Evolutionary conservation across 2,888 invertebrate species (phyloP).

Genomic region (Leptinotarsa peninsularis): DNA sequence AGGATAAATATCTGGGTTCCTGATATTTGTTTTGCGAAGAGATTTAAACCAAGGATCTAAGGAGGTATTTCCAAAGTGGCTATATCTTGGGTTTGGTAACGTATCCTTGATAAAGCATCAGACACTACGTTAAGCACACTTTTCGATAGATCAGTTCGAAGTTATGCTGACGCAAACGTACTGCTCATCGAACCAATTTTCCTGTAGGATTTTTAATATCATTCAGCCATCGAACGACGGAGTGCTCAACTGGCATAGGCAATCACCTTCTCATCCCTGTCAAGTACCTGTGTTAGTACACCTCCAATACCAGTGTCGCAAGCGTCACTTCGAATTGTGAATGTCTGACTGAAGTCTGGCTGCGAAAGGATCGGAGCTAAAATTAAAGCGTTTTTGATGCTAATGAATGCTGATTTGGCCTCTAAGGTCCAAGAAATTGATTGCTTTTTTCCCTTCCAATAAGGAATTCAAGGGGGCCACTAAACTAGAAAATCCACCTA

Average conservation of each 20-base stretch:
- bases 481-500: no score
- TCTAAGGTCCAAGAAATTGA: no score
- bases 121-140: constrained; percentile 33
- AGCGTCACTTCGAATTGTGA: no score
- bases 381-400: no score
- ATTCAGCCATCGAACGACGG: constrained; percentile 42
- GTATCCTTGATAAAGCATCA: constrained; percentile 35
- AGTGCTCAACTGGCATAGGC: constrained; percentile 51
- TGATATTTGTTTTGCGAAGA: background rate
- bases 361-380: no score
- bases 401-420: no score
- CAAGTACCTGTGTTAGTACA: constrained; percentile 45
- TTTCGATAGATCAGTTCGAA: constrained; percentile 44
- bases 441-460: background rate
- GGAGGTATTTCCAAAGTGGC: background rate
- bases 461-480: no score
- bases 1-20: background rate
- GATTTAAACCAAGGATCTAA: background rate
- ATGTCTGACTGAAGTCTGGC: no score
- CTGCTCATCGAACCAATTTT: constrained; percentile 46
- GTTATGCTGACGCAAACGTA: constrained; percentile 37
- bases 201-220: constrained; percentile 44
- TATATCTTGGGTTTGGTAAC: background rate
- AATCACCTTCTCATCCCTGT: constrained; percentile 48
- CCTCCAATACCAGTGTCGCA: constrained; percentile 10